Evolutionary conservation across 2,888 invertebrate species (phyloP).

Genomic region (Mimas tiliae): DNA sequence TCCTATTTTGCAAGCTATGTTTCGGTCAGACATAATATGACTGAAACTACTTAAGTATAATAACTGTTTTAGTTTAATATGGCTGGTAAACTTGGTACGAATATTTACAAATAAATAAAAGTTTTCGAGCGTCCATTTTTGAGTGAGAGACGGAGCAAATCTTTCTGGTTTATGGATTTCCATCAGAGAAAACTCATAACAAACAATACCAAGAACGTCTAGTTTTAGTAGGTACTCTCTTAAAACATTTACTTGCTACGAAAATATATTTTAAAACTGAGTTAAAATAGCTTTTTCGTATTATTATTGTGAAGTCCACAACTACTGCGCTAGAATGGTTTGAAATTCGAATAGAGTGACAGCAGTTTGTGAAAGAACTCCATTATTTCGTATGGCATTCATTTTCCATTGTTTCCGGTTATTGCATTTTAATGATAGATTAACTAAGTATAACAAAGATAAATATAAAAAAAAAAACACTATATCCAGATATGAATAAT

Average conservation of each 20-base stretch:
- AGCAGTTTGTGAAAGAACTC: background rate
- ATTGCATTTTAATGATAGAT: too few relatives aligned
- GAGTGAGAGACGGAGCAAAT: background rate
- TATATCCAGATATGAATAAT: too few relatives aligned
- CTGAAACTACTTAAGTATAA: background rate
- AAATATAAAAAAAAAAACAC: too few relatives aligned
- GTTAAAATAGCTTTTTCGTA: background rate
- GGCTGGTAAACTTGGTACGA: background rate
- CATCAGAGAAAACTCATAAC: slow-evolving; percentile 8
- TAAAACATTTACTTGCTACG: background rate
- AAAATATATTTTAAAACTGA: slow-evolving; percentile 6
- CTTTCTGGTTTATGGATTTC: background rate
- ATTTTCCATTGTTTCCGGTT: too few relatives aligned
- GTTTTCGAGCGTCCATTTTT: background rate
- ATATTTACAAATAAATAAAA: background rate
- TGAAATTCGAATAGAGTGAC: background rate
- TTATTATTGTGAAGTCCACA: too few relatives aligned
- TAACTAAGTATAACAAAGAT: too few relatives aligned
- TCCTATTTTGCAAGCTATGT: background rate
- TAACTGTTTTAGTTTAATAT: background rate
- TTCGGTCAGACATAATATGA: background rate
- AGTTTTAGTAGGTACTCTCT: background rate
- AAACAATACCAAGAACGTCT: slow-evolving; percentile 6
- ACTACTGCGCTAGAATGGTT: background rate
- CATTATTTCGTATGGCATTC: too few relatives aligned